Base-by-base conservation (phyloP, 2,797 vertebrate genomes). In the Vireo griseus region DNA sequence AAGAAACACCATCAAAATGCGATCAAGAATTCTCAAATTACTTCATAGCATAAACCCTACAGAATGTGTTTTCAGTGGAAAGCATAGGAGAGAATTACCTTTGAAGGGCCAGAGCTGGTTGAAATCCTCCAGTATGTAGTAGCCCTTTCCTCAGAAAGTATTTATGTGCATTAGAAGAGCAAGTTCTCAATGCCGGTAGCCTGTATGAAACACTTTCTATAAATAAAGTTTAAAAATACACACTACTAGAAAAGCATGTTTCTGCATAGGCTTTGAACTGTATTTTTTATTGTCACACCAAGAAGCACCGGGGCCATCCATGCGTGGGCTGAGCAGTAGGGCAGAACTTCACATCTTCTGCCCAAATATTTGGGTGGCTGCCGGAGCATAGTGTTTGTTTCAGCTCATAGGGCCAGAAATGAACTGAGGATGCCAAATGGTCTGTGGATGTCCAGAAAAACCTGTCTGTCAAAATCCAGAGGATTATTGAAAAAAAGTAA, bases 231-330 rank as follows among this genome's bases (percentile, higher is more conserved):
- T 4, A 3, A 1, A 33, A 74, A 77, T 8, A 6, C 3, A 20
- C 22, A 31, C 28, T 58, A 13, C 29, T 45, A 40, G 18, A 39
- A 82, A 69, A 61, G 12, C n/a, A n/a, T 25, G 15, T 37, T 37
- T 68, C 22, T 68, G 0, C 44, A 9, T 72, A 68, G 50, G 25
- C 42, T 88, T 83, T 67, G 45, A 40, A 16, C 20, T 86, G 6
- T 47, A 5, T 69, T 92, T 82, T 90, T 9, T 5, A 29, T 65
- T 91, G 26, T 50, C 13, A 26, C 21, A n/a, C 21, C 1, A 2
- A 48, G 33, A 57, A 74, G 52, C 18, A 59, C 6, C 0, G 0
- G 13, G 25, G 17, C n/a, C 42, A 10, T 81, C 59, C 5, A 1
- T 61, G 29, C 24, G 8, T 5, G 1, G 35, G 35, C 37, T 16